Evolutionary conservation across 2,797 vertebrate genomes (phyloP), one percentile per base, ranked within the genome.

Genomic region (Odontamblyopus lacepedii): DNA sequence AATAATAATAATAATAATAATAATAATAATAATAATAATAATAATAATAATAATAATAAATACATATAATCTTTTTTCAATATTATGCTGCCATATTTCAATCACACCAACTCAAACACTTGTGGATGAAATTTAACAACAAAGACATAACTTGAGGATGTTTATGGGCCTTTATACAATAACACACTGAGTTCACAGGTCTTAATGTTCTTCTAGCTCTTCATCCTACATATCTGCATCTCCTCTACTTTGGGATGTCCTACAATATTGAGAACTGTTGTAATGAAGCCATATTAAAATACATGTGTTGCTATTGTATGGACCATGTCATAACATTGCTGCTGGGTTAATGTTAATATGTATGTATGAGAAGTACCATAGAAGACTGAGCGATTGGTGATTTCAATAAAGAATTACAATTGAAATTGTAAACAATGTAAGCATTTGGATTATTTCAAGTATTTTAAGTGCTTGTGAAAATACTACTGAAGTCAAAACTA

Each of bases 201-300:
- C 19, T 44, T 26, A 64, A 78, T 61, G 67, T 74, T 72, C 62
- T 44, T 80, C 70, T 73, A 44, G 75, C 69, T 29, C 68, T 72
- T 77, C 8, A 4, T 79, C 67, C 64, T 68, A 60, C 73, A 80
- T 74, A 63, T 75, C 69, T 70, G 1, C 59, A 26, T 73, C 62
- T 74, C 68, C 63, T 78, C 71, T 50, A 41, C 68, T 59, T 73
- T 23, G 67, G 8, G 73, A 53, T 63, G 3, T 66, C 77, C 50
- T 68, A 75, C 65, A 79, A 73, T 38, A 63, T 89, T 75, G 86
- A 84, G 84, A 90, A 92, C 90, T 93, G 91, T 91, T 95, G 95
- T 92, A 93, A 93, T 93, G 90, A 97, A 97, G 95, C 96, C 95
- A 96, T 96, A 88, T 85, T 82, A 80, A 86, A 92, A 90, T 92